phyloP scores from a whole-genome alignment of 2,888 invertebrate genomes.

The Pristionchus maxplancki region DNA sequence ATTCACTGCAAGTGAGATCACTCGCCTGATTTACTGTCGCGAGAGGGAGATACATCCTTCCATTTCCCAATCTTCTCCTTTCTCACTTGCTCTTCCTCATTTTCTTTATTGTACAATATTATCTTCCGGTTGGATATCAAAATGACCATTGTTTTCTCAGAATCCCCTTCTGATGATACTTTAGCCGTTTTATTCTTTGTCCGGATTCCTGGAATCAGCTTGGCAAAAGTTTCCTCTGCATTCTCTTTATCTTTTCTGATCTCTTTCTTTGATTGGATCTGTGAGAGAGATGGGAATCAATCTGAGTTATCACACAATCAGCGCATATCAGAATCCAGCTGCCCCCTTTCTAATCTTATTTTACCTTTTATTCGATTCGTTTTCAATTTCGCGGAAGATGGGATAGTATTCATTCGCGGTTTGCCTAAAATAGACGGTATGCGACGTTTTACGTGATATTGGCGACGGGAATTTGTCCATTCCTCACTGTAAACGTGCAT shows the following conservation, averaged over 20 bases:
- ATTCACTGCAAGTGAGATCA: slow-evolving; percentile 20
- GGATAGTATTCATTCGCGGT: neutral
- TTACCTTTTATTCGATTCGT: neutral
- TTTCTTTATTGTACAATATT: no score
- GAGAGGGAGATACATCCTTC: neutral
- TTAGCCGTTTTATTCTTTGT: neutral
- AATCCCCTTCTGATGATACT: neutral
- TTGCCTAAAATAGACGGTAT: neutral
- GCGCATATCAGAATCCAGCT: neutral
- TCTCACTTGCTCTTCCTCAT: neutral
- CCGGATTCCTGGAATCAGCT: neutral
- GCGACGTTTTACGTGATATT: neutral
- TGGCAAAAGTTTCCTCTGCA: neutral
- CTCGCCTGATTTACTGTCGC: slow-evolving; percentile 4
- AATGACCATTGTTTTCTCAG: neutral
- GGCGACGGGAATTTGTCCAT: neutral
- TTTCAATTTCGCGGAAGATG: neutral
- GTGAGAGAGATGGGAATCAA: neutral
- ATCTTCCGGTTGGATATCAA: no score
- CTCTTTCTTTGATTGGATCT: neutral
- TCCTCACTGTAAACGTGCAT: neutral
- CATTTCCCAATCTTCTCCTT: neutral
- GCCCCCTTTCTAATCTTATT: neutral
- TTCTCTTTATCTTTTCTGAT: neutral
- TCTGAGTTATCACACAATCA: slow-evolving; percentile 22